Evolutionary conservation across 1,140 invertebrate genomes (phyloP).

Genomic region (Heliconius melpomene): DNA sequence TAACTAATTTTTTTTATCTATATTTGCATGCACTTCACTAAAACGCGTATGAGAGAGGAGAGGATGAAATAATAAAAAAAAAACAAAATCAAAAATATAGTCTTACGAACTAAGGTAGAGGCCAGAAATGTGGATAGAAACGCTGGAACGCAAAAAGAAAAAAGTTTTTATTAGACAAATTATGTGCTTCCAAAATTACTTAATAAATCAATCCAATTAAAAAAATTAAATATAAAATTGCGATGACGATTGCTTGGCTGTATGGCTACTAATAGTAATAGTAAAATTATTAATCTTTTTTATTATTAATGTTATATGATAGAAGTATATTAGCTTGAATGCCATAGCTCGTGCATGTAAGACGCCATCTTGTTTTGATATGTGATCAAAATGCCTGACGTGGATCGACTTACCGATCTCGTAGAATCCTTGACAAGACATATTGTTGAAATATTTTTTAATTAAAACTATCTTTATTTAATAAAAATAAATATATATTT

Average conservation of each 20-base stretch:
- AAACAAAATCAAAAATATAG: slow-evolving; percentile 68
- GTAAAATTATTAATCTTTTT: slow-evolving; percentile 41
- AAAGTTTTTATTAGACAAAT: slow-evolving; percentile 25
- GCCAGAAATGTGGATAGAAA: slow-evolving; percentile 81
- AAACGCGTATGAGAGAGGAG: slow-evolving; percentile 23
- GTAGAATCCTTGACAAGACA: slow-evolving; percentile 76
- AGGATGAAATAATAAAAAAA: slow-evolving; percentile 37
- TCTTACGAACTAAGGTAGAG: slow-evolving; percentile 81
- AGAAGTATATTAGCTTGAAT: slow-evolving; percentile 18
- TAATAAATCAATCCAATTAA: neutral
- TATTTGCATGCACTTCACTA: slow-evolving; percentile 3
- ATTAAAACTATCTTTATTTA: slow-evolving; percentile 31
- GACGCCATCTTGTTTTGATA: slow-evolving; percentile 50
- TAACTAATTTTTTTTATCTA: neutral
- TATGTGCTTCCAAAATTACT: neutral
- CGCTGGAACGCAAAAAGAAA: slow-evolving; percentile 74
- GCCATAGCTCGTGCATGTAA: slow-evolving; percentile 40
- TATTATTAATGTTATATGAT: neutral
- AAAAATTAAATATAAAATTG: neutral
- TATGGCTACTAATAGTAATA: slow-evolving; percentile 35
- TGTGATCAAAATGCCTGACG: slow-evolving; percentile 48
- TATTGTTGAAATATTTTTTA: slow-evolving; percentile 52
- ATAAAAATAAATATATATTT: slow-evolving; percentile 19
- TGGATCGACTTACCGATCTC: slow-evolving; percentile 69
- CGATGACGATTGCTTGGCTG: slow-evolving; percentile 8